Evolutionary conservation across 2,888 invertebrate species (phyloP).

Genomic region (Pilophorus perplexus): DNA sequence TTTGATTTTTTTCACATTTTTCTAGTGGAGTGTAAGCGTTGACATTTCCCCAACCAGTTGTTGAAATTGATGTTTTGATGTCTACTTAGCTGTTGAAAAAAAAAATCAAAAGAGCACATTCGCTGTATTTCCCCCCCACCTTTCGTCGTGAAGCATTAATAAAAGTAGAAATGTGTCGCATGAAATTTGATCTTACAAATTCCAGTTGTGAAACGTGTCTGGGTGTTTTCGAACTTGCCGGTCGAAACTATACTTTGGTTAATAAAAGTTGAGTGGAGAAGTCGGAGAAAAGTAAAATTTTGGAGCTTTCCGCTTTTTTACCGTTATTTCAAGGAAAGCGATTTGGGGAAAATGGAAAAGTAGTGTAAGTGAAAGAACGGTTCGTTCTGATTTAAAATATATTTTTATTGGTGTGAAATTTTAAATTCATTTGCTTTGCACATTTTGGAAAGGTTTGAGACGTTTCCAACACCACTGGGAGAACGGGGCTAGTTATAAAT

Average conservation of each 20-base stretch:
- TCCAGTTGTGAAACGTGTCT: slow-evolving; percentile 10
- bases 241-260: too few species aligned
- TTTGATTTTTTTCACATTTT: neutral
- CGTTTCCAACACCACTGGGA: too few species aligned
- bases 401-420: too few species aligned
- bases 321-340: neutral
- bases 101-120: too few species aligned
- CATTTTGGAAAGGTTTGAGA: too few species aligned
- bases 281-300: slow-evolving; percentile 6
- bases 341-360: neutral
- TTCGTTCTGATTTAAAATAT: too few species aligned
- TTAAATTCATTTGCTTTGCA: too few species aligned
- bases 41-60: neutral
- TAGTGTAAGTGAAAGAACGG: too few species aligned
- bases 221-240: slow-evolving; percentile 21
- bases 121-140: too few species aligned
- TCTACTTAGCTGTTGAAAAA: neutral
- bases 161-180: slow-evolving; percentile 20
- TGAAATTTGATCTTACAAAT: slow-evolving; percentile 1
- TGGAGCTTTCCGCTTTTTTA: too few species aligned
- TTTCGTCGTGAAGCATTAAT: slow-evolving; percentile 6
- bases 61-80: neutral
- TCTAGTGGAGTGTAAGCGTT: neutral
- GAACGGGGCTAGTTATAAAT: too few species aligned
- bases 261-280: slow-evolving; percentile 23